These are phyloP conservation scores for Agrotis ipsilon DNA, from an alignment of 2,888 invertebrate species.

Conservation along the genomic window DNA sequence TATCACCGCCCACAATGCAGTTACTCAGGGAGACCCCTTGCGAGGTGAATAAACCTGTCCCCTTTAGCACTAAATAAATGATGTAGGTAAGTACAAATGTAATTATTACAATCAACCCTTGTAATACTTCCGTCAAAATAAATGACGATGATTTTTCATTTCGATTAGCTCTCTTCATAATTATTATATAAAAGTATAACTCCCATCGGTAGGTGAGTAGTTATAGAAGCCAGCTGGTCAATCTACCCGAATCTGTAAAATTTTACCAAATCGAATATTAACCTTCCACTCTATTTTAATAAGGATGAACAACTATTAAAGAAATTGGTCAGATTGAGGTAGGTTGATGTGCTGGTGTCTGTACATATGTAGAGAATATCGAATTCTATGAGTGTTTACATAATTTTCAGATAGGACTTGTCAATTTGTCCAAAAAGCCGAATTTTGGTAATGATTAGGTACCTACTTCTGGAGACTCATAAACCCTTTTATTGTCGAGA, in stretches of 20 bases:
- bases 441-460: constrained; percentile 1
- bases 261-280: too few species aligned
- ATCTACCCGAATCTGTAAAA: too few species aligned
- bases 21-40: constrained; percentile 70
- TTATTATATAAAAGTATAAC: background rate
- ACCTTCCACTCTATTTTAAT: too few species aligned
- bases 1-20: constrained; percentile 77
- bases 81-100: constrained; percentile 26
- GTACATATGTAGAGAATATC: too few species aligned
- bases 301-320: too few species aligned
- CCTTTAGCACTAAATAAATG: constrained; percentile 73
- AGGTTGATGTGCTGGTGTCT: too few species aligned
- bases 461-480: background rate
- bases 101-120: constrained; percentile 46
- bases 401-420: background rate
- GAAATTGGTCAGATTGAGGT: too few species aligned
- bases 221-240: too few species aligned
- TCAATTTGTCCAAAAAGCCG: background rate
- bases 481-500: background rate
- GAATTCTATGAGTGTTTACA: background rate
- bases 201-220: background rate
- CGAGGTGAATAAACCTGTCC: constrained; percentile 77
- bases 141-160: constrained; percentile 21
- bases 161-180: background rate
- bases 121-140: background rate